Base-by-base conservation (phyloP, 1,140 invertebrate species). In the Lineus longissimus region DNA sequence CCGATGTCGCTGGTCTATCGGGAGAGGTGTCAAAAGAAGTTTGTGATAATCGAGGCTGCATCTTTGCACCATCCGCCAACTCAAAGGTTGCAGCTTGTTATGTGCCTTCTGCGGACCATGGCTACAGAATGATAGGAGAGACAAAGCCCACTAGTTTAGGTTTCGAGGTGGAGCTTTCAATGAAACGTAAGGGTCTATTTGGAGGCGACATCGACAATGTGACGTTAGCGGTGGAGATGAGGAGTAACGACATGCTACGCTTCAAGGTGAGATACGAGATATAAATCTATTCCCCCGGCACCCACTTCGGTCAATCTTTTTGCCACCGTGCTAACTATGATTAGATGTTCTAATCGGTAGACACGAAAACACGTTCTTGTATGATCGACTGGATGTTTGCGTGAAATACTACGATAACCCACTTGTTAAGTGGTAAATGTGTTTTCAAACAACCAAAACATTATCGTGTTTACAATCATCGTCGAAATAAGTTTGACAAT, bases 41-140 rank as follows among this genome's bases (percentile, higher is more conserved):
- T 45, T 74, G 73, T 64, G 29, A 63, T n/a, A 13, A 22, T 15
- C 57, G 73, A 47, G 58, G 61, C 22, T 74, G 73, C 61, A 59
- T 67, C 0, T 73, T 67, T 33, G 43, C 67, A 13, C n/a, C 41
- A 0, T 61, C 47, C 40, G 59, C 23, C 11, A 57, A 60, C 11
- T 30, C 65, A 6, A 55, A 59, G 13, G 64, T 65, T 25, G 71
- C 73, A 22, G 59, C 62, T 31, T 74, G 47, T n/a, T 51, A 51
- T n/a, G 6, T n/a, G 4, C n/a, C 47, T 23, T 13, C 1, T 31
- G 22, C 33, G 13, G 59, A 69, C 23, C 65, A 66, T 61, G 73
- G 73, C 15, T 75, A 72, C 47, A 55, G 31, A 13, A 31, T 62
- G 7, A 41, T 45, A 9, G 60, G 63, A 1, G 22, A 40, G 1